Evolutionary conservation across 1,140 invertebrate genomes (phyloP), one percentile per base, ranked within the genome.

Genomic region (Drosophila obscura): DNA sequence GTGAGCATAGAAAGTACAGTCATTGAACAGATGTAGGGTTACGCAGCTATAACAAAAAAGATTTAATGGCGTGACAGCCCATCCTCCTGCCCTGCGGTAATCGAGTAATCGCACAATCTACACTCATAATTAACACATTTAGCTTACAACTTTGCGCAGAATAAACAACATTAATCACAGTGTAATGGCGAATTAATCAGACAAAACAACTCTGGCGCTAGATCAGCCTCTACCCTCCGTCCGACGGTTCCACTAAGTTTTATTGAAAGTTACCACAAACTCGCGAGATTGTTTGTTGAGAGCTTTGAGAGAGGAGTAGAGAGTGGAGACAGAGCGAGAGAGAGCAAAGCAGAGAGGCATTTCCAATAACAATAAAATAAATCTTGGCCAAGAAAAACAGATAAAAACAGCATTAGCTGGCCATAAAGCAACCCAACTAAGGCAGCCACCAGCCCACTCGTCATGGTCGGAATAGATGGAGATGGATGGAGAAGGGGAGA

Each of bases 51-150:
- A 0, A 13, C 11, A 39, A 39, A 39, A 39, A 39, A 11, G 11
- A 0, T 4, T 3, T 39, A 39, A 39, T 39, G 35, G 35, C 35
- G 35, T 39, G 11, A 39, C 35, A 39, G 35, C 35, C 35, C 35
- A 39, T 39, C 11, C 35, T 39, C 35, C 4, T 39, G 35, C 2
- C 7, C 7, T 19, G 24, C 7, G 44, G 43, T 56, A 49, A 57
- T 69, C 24, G 64, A 43, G 64, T 69, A 31, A 31, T 68, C 9
- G 9, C 44, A 68, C 85, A 87, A 82, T 88, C 82, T 78, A 56
- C 63, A 74, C 83, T 87, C 79, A 88, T 87, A 88, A 87, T 87
- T 82, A 87, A 87, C 83, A 88, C 82, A 87, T 87, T 88, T 87
- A 80, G 82, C 79, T 87, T 88, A 87, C 88, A 88, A 87, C 79